A percentile compares a stretch with the other conserved stretches of the same genome.
These are phyloP conservation scores for Ophioderma brevispina DNA, from an alignment of 35 echinoderm and acorn worm genomes.

Conservation along the genomic window DNA sequence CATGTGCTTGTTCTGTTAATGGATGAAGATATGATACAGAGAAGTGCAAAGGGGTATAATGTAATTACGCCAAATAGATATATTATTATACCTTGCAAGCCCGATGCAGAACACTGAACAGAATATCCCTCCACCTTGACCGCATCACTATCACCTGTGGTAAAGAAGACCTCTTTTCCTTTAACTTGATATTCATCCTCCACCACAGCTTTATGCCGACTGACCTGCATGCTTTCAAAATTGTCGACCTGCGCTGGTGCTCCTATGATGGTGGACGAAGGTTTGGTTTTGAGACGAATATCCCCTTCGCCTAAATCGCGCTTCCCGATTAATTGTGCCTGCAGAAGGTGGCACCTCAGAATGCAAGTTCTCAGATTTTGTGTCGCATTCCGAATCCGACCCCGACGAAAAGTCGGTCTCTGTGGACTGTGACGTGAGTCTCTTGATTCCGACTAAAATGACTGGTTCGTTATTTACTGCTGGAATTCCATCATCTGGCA, in stretches of 20 bases:
- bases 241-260: background rate
- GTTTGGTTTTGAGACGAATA: too few species aligned
- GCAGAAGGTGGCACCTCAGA: background rate
- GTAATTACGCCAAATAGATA: too few species aligned
- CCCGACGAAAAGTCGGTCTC: background rate
- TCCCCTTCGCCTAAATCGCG: too few species aligned
- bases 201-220: background rate
- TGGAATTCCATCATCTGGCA: background rate
- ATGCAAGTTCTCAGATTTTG: background rate
- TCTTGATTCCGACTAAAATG: background rate
- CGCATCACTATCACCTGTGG: background rate
- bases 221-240: background rate
- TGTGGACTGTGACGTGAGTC: background rate
- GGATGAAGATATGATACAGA: too few species aligned
- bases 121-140: background rate
- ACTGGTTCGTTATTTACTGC: background rate
- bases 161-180: background rate
- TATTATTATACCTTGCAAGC: background rate
- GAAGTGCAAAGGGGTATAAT: too few species aligned
- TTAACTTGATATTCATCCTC: background rate
- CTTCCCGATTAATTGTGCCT: too few species aligned
- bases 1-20: too few species aligned
- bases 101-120: background rate
- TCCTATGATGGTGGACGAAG: background rate
- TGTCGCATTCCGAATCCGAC: background rate